phyloP scores from a whole-genome alignment of 2,113 vertebrate species.

The Grammomys surdaster region DNA sequence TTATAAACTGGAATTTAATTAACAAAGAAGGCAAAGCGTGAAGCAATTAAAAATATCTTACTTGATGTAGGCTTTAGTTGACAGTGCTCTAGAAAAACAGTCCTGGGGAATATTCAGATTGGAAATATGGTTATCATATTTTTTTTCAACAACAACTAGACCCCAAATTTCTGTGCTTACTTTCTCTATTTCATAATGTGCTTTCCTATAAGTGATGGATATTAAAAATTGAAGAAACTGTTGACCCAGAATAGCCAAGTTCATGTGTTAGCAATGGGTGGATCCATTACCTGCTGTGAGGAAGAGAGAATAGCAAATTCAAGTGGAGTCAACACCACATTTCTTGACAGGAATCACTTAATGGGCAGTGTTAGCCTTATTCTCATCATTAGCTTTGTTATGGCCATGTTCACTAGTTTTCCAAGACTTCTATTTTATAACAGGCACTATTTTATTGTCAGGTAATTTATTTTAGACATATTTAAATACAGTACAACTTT shows the following conservation, averaged over 20 bases:
- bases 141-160: not conserved
- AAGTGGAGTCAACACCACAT: not conserved
- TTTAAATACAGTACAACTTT: not conserved
- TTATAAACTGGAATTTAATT: conserved; percentile 70
- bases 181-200: not conserved
- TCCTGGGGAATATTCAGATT: conserved; percentile 1
- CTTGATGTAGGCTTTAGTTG: conserved; percentile 8
- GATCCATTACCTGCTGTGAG: not conserved
- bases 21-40: conserved; percentile 51
- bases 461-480: not conserved
- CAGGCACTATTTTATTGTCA: not conserved
- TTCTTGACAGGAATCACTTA: conserved; percentile 2
- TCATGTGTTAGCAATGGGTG: not conserved
- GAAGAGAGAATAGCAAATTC: conserved; percentile 11
- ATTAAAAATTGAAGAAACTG: not conserved
- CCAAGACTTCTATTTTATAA: not conserved
- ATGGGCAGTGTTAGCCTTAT: not conserved
- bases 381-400: not conserved
- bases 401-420: not conserved
- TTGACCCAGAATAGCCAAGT: not conserved
- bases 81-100: conserved; percentile 58
- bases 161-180: not conserved
- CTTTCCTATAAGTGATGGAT: not conserved
- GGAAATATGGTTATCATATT: not conserved
- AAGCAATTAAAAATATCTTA: conserved; percentile 57